Evolutionary conservation across 2,888 invertebrate species (phyloP).

Genomic region (Mellilla xanthometata): DNA sequence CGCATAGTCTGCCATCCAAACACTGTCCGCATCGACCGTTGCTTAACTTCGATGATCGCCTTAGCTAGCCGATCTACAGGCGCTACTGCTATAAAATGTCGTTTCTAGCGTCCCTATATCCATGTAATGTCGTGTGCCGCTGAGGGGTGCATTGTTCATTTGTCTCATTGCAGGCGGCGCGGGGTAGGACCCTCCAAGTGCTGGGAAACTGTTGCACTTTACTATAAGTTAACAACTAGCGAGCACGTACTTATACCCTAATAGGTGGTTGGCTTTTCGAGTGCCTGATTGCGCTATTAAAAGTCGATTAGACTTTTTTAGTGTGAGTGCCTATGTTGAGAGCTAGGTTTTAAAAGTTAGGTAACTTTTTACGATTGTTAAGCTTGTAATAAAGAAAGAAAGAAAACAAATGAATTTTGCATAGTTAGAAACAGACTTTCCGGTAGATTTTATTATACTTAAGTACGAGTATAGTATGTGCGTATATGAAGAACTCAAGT

Average conservation of each 20-base stretch:
- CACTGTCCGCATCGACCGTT: no score
- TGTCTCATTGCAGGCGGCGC: slow-evolving; percentile 77
- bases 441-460: no score
- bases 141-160: slow-evolving; percentile 77
- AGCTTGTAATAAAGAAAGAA: no score
- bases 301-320: slow-evolving; percentile 22
- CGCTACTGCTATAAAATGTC: no score
- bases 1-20: no score
- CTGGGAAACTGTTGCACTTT: slow-evolving; percentile 82
- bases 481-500: no score
- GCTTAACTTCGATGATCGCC: no score
- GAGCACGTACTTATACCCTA: slow-evolving; percentile 41
- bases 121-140: slow-evolving; percentile 60
- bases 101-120: no score
- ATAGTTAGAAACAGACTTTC: no score
- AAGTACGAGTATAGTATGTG: no score
- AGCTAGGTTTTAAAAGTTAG: neutral
- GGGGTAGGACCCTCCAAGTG: slow-evolving; percentile 66
- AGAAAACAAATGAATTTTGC: no score
- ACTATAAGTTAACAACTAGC: slow-evolving; percentile 72
- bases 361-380: neutral
- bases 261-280: slow-evolving; percentile 57
- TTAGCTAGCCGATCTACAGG: no score
- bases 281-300: slow-evolving; percentile 41
- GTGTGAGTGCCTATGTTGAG: neutral